Evolutionary conservation across 2,113 vertebrate species (phyloP), one percentile per base, ranked within the genome.

Genomic region (Laticauda laticaudata): DNA sequence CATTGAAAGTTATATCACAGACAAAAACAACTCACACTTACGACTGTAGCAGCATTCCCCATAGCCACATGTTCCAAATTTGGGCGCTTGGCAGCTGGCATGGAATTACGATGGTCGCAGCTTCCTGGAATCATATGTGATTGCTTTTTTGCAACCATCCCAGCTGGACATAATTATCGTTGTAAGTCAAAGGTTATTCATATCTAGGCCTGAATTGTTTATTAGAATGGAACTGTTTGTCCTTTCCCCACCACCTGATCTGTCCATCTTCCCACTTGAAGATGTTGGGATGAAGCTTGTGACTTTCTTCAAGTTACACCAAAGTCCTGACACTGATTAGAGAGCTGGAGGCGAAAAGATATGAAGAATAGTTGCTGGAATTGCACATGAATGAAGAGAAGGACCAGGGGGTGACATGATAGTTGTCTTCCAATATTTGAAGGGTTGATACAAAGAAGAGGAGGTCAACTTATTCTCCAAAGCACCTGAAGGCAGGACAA

Each of bases 141-240:
- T 34, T 69, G 10, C 64, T 15, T 34, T 61, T 48, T 26, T 26
- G 59, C 24, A 9, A 26, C 59, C 8, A 26, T 69, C 2, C 64
- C n/a, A n/a, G 29, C 12, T 14, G 1, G 29, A 69, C 1, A n/a
- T 5, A 6, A 34, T 34, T 18, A 34, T 6, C 11, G 29, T 6
- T 2, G 29, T 15, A 69, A 15, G 29, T 34, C 29, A 0, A 5
- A 29, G 64, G n/a, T n/a, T 2, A 18, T 2, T 69, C 0, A 2
- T 43, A 20, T 3, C 34, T 8, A 39, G 69, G 15, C 7, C 34
- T 4, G 75, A 43, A 81, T 4, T 39, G n/a, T 81, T 81, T 1
- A 39, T 39, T 81, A 0, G 0, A 39, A 4, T 43, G 34, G 34
- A 81, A 81, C 21, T 43, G 34, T 3, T 21, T 21, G 75, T 39